These are phyloP conservation scores for Meriones unguiculatus DNA, from an alignment of 2,113 vertebrate species.

Conservation along the genomic window DNA sequence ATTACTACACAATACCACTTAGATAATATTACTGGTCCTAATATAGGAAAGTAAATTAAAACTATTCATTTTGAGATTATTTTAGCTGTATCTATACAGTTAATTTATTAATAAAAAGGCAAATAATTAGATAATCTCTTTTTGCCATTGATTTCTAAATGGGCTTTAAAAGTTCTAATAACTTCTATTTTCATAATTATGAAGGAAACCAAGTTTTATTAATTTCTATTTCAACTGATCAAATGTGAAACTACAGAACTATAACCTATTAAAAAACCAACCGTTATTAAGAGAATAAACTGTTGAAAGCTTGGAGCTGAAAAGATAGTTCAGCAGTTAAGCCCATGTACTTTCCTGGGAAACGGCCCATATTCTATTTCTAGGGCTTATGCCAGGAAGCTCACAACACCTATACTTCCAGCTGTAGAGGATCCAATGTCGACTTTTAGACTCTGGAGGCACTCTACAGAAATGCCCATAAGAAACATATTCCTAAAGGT, in stretches of 20 bases:
- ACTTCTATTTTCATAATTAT: conserved; percentile 39
- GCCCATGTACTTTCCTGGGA: too few species aligned
- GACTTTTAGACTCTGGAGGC: too few species aligned
- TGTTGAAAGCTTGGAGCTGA: neutral
- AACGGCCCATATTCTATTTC: accelerated
- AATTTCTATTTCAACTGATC: neutral
- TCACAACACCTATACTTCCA: neutral
- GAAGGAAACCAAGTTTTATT: conserved; percentile 15
- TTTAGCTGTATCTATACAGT: neutral
- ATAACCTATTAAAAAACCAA: neutral
- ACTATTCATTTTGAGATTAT: neutral
- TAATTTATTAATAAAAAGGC: conserved; percentile 35
- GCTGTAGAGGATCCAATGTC: neutral
- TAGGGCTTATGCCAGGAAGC: neutral
- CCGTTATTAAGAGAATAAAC: neutral
- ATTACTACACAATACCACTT: neutral
- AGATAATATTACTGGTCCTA: neutral
- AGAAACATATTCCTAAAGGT: neutral
- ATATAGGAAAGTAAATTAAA: conserved; percentile 42
- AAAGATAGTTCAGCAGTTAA: neutral
- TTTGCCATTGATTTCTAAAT: conserved; percentile 54
- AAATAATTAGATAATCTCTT: neutral
- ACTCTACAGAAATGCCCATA: neutral
- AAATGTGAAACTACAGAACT: neutral
- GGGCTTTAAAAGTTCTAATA: conserved; percentile 23